Evolutionary conservation across 1,140 invertebrate genomes (phyloP), one percentile per base, ranked within the genome.

Genomic region (Nasonia vitripennis): DNA sequence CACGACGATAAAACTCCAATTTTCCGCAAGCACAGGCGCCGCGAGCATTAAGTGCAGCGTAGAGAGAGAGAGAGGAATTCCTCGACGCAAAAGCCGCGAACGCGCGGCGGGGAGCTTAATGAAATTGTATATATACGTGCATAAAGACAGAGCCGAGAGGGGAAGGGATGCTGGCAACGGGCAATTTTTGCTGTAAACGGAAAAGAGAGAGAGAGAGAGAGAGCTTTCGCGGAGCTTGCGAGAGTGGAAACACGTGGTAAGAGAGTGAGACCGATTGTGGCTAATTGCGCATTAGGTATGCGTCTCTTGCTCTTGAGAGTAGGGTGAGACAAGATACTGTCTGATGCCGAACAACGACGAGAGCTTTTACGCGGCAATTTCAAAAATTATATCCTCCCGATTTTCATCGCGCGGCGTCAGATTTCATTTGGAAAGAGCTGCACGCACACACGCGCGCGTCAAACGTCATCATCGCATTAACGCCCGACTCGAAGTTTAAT

Each of bases 201-300:
- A 6, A 12, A 11, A 51, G 17, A 14, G 51, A 17, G 51, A 55
- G 51, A 55, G n/a, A 34, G 34, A 34, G 34, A 34, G 5, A 6
- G 55, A 62, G 55, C 20, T 62, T n/a, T 14, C 55, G 55, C 4
- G 55, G 17, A 7, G 17, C 62, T 48, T 34, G 9, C 14, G 55
- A 34, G 14, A 9, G 37, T 14, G n/a, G n/a, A 48, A 67, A 31
- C 73, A 68, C 70, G 71, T 77, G 73, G 73, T 34, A 77, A 87
- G 85, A 73, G 51, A 17, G 81, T n/a, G 17, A 62, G 55, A 62
- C 55, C 55, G 2, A 62, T 67, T 82, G 79, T 79, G 85, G 87
- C 87, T 92, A 92, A 92, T 92, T 91, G 87, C 88, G 84, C 87
- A 89, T 89, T 91, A 88, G 89, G 90, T 91, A 90, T 91, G 90